phyloP scores from a whole-genome alignment of 2,113 vertebrate species.

The Galbula dea region DNA sequence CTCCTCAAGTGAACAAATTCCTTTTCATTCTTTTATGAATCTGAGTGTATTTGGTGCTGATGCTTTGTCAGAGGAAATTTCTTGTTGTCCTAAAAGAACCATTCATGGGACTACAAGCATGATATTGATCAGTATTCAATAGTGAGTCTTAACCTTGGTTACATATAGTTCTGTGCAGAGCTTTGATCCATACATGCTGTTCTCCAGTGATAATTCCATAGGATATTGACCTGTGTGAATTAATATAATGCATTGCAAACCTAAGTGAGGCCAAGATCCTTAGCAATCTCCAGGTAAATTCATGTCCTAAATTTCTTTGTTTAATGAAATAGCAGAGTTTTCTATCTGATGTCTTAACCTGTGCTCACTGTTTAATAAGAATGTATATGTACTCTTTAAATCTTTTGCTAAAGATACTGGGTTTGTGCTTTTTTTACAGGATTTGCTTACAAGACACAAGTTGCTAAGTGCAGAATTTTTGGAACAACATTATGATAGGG shows the following conservation, averaged over 20 bases:
- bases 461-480: slow-evolving; percentile 86
- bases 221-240: not conserved
- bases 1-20: not conserved
- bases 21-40: not conserved
- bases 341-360: not conserved
- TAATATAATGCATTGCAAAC: not conserved
- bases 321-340: not conserved
- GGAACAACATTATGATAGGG: slow-evolving; percentile 86
- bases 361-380: not conserved
- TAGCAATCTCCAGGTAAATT: not conserved
- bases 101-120: not conserved
- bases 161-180: not conserved
- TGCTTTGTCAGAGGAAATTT: not conserved
- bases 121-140: not conserved
- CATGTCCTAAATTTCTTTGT: not conserved
- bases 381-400: not conserved
- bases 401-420: not conserved
- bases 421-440: slow-evolving; percentile 68
- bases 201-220: not conserved
- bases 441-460: slow-evolving; percentile 86
- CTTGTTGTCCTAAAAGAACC: not conserved
- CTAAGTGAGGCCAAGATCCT: not conserved
- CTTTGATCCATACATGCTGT: not conserved
- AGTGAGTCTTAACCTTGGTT: not conserved
- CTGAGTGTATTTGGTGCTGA: not conserved